Evolutionary conservation across 2,113 vertebrate species (phyloP), one percentile per base, ranked within the genome.

Genomic region (Dicerorhinus sumatrensis): DNA sequence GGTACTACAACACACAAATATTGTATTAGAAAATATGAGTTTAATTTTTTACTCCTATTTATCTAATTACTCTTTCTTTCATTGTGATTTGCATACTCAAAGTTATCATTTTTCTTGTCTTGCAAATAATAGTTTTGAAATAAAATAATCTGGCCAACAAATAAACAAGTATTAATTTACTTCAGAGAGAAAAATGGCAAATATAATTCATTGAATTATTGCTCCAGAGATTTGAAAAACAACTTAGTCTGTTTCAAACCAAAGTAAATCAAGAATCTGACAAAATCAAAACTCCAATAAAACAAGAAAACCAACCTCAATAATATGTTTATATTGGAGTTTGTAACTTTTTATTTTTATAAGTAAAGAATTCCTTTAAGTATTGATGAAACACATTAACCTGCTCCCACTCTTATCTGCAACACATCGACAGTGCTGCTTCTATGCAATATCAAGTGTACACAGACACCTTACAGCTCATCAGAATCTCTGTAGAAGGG

Each of bases 391-490:
- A 65, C 13, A 39, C 65, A 36, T 63, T 85, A 67, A 14, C 25
- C 31, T 51, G 31, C 9, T 51, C 12, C 33, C 27, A 51, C 33
- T 7, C 14, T 58, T 33, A 67, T 33, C 31, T 39, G 2, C 33
- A 39, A 10, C 9, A 36, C 2, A 23, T 1, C 13, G 56, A 60
- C 14, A 11, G 27, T 18, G 39, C 27, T 33, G 48, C 60, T 58
- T 92, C 54, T 39, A 2, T 17, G 12, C 23, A 27, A 8, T 29
- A 29, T 39, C 33, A 62, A 8, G 14, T 65, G 23, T 20, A 13
- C 21, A 60, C 23, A 73, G 4, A 25, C 1, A 8, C 5, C 2
- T 23, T 27, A 6, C 0, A 25, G 17, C 0, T 25, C 36, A 69
- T 31, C 33, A 29, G 21, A 21, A 67, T 80, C 13, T 70, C 70